phyloP scores from a whole-genome alignment of 1,140 invertebrate genomes.

The Aleiodes sp. region DNA sequence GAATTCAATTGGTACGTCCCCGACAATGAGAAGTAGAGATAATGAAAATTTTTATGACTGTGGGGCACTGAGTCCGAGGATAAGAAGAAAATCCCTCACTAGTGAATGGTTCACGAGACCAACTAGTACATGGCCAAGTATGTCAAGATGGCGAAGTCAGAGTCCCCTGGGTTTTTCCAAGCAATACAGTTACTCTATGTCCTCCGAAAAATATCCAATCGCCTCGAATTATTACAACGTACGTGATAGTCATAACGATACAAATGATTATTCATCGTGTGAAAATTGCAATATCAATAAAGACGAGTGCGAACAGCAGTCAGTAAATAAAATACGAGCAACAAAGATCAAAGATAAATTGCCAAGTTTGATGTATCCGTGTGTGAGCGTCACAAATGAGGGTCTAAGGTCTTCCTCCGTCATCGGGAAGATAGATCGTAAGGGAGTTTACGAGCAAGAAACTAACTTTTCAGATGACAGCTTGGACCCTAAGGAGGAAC shows the following conservation, averaged over 20 bases:
- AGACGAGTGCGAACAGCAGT: neutral
- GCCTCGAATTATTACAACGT: neutral
- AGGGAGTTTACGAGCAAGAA: constrained; percentile 18
- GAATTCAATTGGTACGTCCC: constrained; percentile 50
- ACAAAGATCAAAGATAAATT: constrained; percentile 3
- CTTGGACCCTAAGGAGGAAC: constrained; percentile 6
- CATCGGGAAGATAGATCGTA: neutral
- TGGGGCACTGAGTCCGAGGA: neutral
- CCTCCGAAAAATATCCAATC: constrained; percentile 3
- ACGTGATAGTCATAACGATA: neutral
- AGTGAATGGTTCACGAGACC: constrained; percentile 24
- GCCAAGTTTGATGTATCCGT: neutral
- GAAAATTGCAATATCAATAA: neutral
- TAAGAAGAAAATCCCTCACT: constrained; percentile 17
- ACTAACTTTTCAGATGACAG: constrained; percentile 53
- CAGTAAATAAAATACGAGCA: neutral
- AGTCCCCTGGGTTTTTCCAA: constrained; percentile 8
- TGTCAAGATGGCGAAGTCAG: constrained; percentile 16
- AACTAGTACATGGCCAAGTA: constrained; percentile 15
- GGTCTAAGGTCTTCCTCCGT: constrained; percentile 7
- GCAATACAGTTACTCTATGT: neutral
- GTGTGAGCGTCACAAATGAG: neutral
- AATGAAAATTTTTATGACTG: neutral
- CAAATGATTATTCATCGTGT: neutral
- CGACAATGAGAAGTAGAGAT: constrained; percentile 3